Base-by-base conservation (phyloP, 2,888 invertebrate species). In the Rosalia funebris region DNA sequence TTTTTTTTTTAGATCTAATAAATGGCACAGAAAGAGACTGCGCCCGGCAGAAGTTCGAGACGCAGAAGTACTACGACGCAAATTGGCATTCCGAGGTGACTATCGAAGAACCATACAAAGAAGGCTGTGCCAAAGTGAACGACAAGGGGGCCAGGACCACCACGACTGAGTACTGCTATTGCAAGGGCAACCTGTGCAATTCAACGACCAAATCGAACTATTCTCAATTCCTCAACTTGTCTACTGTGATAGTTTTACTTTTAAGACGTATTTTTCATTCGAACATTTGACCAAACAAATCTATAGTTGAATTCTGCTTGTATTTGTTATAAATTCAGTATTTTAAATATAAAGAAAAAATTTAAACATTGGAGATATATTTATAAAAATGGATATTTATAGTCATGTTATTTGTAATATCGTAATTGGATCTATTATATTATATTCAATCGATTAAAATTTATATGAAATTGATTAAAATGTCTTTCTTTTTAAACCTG, bases 101-200 rank as follows among this genome's bases (percentile, higher is more conserved):
- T 67, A 84, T 93, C 31, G 84, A 89, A 66, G 89, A 89, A 74
- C 89, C 90, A 0, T 93, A 92, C 76, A 74, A 83, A 55, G 89
- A 89, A 73, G 92, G 91, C 7, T 93, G 93, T 76, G 60, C 84
- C 57, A 81, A 82, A 52, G 83, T 86, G 5, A 87, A 89, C 70
- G 86, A 88, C 71, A 88, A 88, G 72, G 89, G 88, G 1, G 83
- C 86, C 60, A 84, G 87, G 55, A 85, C 84, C 17, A 84, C 87
- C 17, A 84, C 85, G 36, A 84, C 88, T 0, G 86, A 86, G 82
- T 88, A 90, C 78, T 94, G 93, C 78, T 93, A 91, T 79, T 94
- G 93, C 75, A 85, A 88, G 34, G 85, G 85, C 41, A 84, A 90
- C 73, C 82, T 92, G 39, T 94, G 93, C 82, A 94, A 93, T 80